Base-by-base conservation (phyloP, 2,113 vertebrate species). In the Crocuta crocuta region DNA sequence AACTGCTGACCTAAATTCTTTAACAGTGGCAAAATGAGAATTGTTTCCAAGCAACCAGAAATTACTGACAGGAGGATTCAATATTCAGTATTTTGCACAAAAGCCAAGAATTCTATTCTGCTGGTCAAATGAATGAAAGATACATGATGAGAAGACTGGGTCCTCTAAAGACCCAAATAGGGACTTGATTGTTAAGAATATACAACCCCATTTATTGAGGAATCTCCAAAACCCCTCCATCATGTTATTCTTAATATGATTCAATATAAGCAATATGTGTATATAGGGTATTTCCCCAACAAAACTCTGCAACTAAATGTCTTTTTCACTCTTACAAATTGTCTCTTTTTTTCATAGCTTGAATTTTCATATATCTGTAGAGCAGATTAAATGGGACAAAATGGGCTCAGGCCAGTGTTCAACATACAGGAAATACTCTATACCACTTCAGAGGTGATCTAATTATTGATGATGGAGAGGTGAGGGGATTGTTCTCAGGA, bases 1-100 rank as follows among this genome's bases (percentile, higher is more conserved):
- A 93, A 97, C 80, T 98, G 95, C 89, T 98, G 98, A 98, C 98
- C 97, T 98, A 98, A 98, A 98, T 99, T 98, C 70, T 58, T 97
- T 97, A 93, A 98, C 28, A 94, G 93, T 80, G 45, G 66, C 83
- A 98, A 98, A 98, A 70, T 45, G 76, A 98, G 96, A 98, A 96
- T 0, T 91, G 97, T 98, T 99, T 97, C 98, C 89, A 98, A 71
- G 98, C 98, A 99, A 98, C 98, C 66, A 89, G 97, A 97, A 93
- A 95, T 82, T 94, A 98, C 53, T 50, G 93, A 97, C 93, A 98
- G 65, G 74, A 96, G 68, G 85, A 97, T 83, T 98, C 95, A 93
- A 78, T 97, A 84, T 94, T 80, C 53, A 95, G 96, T 23, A 12
- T 58, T 92, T 95, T 84, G 15, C 24, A 85, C 73, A 84, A 87